Base-by-base conservation (phyloP, 37 sponge, comb jelly and placozoan genomes). In the Axinella damicornis region DNA sequence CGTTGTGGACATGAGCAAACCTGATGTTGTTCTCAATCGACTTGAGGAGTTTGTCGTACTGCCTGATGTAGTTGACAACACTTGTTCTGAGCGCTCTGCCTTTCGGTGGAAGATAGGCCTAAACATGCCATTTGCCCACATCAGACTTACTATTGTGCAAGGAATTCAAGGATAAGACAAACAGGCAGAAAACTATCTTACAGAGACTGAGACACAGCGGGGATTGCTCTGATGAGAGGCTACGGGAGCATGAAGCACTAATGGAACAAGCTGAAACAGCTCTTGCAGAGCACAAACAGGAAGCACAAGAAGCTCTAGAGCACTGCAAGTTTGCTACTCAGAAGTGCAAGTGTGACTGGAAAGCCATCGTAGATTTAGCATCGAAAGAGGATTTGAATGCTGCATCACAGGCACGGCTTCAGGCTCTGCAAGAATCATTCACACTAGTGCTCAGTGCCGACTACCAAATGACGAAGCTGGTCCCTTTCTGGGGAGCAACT, bases 401-500 rank as follows among this genome's bases (percentile, higher is more conserved):
- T 25, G 41, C 22, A 31, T 34, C 34, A 21, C 37, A 27, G 38
- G 35, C 19, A 30, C 2, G 54, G 27, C 69, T 76, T 52, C 57
- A 33, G 0, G 12, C 9, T 35, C 66, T 58, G 20, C 28, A 84
- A 58, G 39, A 67, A 6, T 22, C 17, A 0, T 85, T 85, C 22
- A 85, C 31, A n/a, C 62, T 85, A n/a, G 85, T 84, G 0, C n/a
- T 85, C 2, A 57, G 56, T 24, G 86, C 78, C 5, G 88, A 80
- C 59, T 87, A 80, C 52, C 88, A 87, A 56, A 79, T 78, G 79
- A 40, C 37, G 46, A 87, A 87, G 52, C 62, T 88, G 34, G 71
- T 87, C 56, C 88, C 88, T 28, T 70, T 80, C 52, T 87, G 88
- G 75, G 87, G 88, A 46, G 18, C 22, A 35, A 33, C 76, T 37